Evolutionary conservation across 2,888 invertebrate genomes (phyloP).

Genomic region (Amblyteles armatorius): DNA sequence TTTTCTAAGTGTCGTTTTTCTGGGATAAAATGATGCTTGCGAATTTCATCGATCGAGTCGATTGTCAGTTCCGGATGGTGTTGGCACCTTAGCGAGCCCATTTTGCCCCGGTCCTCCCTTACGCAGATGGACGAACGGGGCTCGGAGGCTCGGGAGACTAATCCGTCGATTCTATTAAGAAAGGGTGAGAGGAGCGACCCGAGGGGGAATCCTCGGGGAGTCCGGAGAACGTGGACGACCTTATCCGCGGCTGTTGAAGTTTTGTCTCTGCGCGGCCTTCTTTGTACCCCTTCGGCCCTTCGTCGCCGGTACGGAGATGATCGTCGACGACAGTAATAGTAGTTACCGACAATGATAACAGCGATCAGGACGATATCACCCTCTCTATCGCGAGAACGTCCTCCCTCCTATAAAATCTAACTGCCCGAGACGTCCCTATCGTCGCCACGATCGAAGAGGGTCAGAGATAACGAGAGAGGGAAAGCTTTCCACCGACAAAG

Average conservation of each 20-base stretch:
- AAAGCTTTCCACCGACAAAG: constrained; percentile 57
- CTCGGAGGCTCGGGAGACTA: constrained; percentile 24
- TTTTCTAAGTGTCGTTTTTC: too few species aligned
- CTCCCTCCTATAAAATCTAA: constrained; percentile 65
- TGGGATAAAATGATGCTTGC: too few species aligned
- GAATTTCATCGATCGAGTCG: too few species aligned
- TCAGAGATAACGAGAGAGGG: constrained; percentile 64
- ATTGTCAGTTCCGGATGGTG: too few species aligned
- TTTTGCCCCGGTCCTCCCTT: not conserved
- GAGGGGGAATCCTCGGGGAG: constrained; percentile 10
- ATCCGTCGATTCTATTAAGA: constrained; percentile 58
- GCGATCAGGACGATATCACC: constrained; percentile 21
- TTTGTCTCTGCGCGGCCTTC: constrained; percentile 11
- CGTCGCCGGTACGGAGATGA: constrained; percentile 46
- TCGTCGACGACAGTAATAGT: constrained; percentile 65
- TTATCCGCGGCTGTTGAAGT: constrained; percentile 25
- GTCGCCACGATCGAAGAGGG: constrained; percentile 65
- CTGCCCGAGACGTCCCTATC: constrained; percentile 60
- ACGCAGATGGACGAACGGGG: not conserved
- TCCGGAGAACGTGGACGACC: constrained; percentile 12
- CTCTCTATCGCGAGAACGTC: constrained; percentile 28
- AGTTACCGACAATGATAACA: constrained; percentile 63
- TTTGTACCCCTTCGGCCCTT: constrained; percentile 33
- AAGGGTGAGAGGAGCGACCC: constrained; percentile 30
- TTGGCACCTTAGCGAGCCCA: too few species aligned